Conservation (phyloP, 2,797 vertebrate species). For the Phalanger gymnotis region DNA sequence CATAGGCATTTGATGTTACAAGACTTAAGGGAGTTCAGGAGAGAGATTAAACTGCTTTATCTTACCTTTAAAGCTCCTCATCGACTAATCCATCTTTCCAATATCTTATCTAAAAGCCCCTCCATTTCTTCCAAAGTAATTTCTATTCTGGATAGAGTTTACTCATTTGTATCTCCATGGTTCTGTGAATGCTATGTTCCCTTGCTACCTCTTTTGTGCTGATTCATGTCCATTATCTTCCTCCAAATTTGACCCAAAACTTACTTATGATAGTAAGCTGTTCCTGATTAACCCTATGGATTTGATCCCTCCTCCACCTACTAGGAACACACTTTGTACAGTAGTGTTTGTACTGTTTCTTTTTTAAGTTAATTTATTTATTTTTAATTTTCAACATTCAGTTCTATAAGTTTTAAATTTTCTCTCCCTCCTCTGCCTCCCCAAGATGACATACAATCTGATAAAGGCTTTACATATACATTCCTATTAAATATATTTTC, state of each 20-base stretch:
- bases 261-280: background rate
- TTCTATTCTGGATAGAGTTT: background rate
- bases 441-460: too few relatives aligned
- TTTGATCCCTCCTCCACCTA: background rate
- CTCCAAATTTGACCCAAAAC: background rate
- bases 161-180: background rate
- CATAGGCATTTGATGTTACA: background rate
- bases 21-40: background rate
- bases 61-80: background rate
- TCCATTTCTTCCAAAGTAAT: background rate
- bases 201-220: background rate
- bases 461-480: too few relatives aligned
- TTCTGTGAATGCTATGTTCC: background rate
- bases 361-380: too few relatives aligned
- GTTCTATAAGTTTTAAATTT: too few relatives aligned
- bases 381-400: too few relatives aligned
- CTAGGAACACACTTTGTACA: background rate
- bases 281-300: background rate
- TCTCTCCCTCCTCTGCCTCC: too few relatives aligned
- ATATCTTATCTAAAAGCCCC: background rate
- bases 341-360: background rate
- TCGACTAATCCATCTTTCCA: background rate
- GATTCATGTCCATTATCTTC: background rate
- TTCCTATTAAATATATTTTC: too few relatives aligned
- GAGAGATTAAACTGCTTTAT: background rate